A percentile compares a stretch with the other conserved stretches of the same genome.
phyloP scores from a whole-genome alignment of 2,113 vertebrate species.

The Atrichornis clamosus region DNA sequence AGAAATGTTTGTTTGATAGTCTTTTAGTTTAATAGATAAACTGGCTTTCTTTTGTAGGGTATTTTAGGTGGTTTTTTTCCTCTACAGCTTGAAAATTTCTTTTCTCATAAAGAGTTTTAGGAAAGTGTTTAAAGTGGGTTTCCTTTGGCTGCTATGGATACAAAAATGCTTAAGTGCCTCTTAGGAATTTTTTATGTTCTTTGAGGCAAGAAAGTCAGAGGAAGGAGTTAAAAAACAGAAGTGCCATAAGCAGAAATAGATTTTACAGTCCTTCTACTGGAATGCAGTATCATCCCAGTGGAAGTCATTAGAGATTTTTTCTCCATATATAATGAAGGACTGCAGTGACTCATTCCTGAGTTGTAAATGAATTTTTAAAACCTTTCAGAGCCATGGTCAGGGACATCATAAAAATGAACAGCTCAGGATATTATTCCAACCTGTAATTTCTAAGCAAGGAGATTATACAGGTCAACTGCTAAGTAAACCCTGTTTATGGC shows the following conservation, averaged over 20 bases:
- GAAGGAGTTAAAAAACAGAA: slow-evolving; percentile 26
- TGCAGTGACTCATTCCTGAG: slow-evolving; percentile 41
- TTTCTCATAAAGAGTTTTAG: neutral
- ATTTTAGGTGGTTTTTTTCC: rapidly evolving
- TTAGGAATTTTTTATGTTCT: neutral
- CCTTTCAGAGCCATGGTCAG: neutral
- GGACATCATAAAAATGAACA: neutral
- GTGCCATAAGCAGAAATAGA: slow-evolving; percentile 21
- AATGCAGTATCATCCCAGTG: slow-evolving; percentile 23
- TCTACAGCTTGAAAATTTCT: neutral
- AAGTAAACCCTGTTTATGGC: neutral
- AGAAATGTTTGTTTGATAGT: neutral
- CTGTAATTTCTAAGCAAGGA: neutral
- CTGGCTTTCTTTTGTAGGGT: neutral
- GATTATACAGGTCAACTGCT: neutral
- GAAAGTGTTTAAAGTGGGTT: neutral
- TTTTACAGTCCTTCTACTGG: slow-evolving; percentile 15
- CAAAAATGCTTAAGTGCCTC: neutral
- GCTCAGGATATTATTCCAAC: neutral
- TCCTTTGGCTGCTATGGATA: neutral
- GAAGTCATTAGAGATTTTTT: slow-evolving; percentile 52
- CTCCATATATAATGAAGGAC: slow-evolving; percentile 41
- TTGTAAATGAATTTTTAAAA: slow-evolving; percentile 56
- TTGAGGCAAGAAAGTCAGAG: neutral
- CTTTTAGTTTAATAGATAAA: neutral